Evolutionary conservation across 2,888 invertebrate species (phyloP), one percentile per base, ranked within the genome.

Genomic region (Oligia fasciuncula): DNA sequence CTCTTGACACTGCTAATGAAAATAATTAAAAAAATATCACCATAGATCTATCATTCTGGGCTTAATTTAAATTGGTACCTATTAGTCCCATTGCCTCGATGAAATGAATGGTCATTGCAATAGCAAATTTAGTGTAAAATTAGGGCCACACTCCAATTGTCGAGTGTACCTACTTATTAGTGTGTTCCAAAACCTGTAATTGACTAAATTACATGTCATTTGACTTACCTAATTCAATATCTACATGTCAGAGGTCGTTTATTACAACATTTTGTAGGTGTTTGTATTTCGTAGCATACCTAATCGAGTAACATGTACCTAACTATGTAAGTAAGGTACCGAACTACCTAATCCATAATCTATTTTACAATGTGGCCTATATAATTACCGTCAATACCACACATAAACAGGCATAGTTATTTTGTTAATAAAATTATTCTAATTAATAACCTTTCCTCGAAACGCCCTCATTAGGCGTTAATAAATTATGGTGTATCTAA

Each of bases 181-280:
- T 19, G 49, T 66, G 79, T 43, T n/a, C 43, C 49, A 3, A 79
- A 79, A 66, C 57, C 66, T 60, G 43, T 79, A 60, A 79, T 79
- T 66, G 80, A 40, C 11, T 57, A 80, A 69, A 80, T 74, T 74
- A 80, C 74, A 35, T 43, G 57, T 74, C 29, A 74, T 69, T 74
- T 74, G 68, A 74, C 23, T 63, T 80, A 35, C 35, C 35, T 35
- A 66, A 71, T 71, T 72, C 49, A 79, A 79, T 79, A 57, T 57
- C 57, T 23, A 23, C 19, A 46, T 65, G 54, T 57, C 79, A 79
- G 54, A 79, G 65, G 79, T 63, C 49, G 29, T 29, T 13, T 70
- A 57, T 40, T 46, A 57, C 40, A 49, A 57, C n/a, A 57, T 17
- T 46, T 51, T 72, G 17, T 17, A 14, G 40, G n/a, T 43, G 6